Evolutionary conservation across 2,888 invertebrate species (phyloP).

Genomic region (Oxycera nigricornis): DNA sequence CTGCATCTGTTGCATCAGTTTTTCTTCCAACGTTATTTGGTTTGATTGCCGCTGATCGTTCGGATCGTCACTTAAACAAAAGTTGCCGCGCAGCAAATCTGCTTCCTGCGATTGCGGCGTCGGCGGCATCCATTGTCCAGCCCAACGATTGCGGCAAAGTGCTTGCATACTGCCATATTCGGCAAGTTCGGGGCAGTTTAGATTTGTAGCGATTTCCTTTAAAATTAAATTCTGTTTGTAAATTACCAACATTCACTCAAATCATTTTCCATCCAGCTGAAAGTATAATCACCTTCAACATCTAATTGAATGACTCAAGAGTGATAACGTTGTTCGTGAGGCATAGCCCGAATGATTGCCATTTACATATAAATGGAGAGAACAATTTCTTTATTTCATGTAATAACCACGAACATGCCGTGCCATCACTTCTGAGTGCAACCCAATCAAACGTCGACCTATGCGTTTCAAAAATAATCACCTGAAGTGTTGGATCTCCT

Average conservation of each 20-base stretch:
- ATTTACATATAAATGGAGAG: background rate
- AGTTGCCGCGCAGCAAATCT: constrained; percentile 45
- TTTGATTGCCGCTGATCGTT: constrained; percentile 53
- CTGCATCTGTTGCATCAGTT: constrained; percentile 62
- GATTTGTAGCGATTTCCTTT: constrained; percentile 60
- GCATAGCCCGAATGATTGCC: too few species aligned
- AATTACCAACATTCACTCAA: constrained; percentile 36
- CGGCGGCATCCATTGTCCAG: constrained; percentile 56
- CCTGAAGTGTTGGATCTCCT: constrained; percentile 57
- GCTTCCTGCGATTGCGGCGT: constrained; percentile 50
- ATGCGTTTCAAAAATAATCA: constrained; percentile 45
- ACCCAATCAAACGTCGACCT: background rate
- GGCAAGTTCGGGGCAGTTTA: constrained; percentile 60
- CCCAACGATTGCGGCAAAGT: constrained; percentile 61
- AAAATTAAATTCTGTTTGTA: constrained; percentile 40
- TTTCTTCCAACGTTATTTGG: constrained; percentile 59
- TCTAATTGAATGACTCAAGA: too few species aligned
- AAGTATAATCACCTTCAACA: too few species aligned
- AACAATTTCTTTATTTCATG: too few species aligned
- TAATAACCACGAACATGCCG: too few species aligned
- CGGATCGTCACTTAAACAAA: constrained; percentile 52
- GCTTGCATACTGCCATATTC: constrained; percentile 62
- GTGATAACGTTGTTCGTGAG: too few species aligned
- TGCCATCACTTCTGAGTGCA: too few species aligned
- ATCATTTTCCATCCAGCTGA: background rate